phyloP scores from a whole-genome alignment of 30 jellyfish, hydroid and myxozoan genomes.

The Pelagia noctiluca region DNA sequence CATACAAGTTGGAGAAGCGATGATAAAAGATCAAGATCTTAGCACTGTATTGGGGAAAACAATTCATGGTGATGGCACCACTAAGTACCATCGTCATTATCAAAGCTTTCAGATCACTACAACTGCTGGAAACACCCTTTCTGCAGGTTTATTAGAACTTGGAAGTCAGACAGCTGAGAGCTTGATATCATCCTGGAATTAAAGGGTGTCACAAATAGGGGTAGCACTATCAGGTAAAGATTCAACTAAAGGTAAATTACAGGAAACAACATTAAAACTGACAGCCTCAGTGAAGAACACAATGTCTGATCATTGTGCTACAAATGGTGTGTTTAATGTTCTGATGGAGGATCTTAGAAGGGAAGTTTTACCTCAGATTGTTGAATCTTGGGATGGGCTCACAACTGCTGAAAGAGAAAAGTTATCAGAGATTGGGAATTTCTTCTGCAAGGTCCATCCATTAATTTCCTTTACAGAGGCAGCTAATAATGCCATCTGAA shows the following conservation, averaged over 20 bases:
- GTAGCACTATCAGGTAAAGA: not conserved
- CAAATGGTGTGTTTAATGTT: slow-evolving; percentile 5
- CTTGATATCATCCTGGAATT: not conserved
- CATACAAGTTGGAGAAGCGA: slow-evolving; percentile 28
- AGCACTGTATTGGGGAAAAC: slow-evolving; percentile 9
- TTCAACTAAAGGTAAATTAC: no score
- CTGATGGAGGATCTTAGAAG: not conserved
- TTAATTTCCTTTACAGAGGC: not conserved
- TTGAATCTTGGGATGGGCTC: not conserved
- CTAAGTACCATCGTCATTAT: slow-evolving; percentile 48
- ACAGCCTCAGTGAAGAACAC: not conserved
- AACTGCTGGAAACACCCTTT: not conserved
- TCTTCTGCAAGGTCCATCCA: slow-evolving; percentile 1
- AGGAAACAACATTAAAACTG: not conserved
- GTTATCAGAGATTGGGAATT: not conserved
- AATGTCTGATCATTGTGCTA: no score
- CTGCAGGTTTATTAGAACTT: slow-evolving; percentile 2
- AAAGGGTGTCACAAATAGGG: not conserved
- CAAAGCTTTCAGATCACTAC: slow-evolving; percentile 30
- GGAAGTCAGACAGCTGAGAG: slow-evolving; percentile 30
- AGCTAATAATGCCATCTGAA: not conserved
- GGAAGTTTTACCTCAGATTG: slow-evolving; percentile 4
- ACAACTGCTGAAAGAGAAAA: not conserved
- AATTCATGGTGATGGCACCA: slow-evolving; percentile 61
- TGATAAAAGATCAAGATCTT: not conserved